Conservation (phyloP, 53 echinoderm and acorn worm genomes). For the Hippasteria phrygiana region DNA sequence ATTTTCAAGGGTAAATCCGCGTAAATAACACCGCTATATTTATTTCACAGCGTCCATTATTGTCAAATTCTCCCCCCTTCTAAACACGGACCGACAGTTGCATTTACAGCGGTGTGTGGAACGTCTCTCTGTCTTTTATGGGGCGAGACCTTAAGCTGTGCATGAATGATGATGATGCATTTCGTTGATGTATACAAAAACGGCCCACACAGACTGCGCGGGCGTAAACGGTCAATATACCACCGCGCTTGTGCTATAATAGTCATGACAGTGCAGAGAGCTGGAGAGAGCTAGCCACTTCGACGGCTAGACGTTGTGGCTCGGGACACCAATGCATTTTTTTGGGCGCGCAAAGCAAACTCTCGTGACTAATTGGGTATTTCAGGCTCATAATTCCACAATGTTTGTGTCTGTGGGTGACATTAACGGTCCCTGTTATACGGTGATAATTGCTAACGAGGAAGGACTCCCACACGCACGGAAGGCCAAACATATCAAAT, state of each 20-base stretch:
- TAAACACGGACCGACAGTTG: conserved; percentile 21
- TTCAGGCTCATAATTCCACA: conserved; percentile 47
- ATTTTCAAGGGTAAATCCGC: conserved; percentile 54
- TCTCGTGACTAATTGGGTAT: conserved; percentile 42
- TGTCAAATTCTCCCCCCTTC: conserved; percentile 6
- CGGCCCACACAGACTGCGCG: conserved; percentile 40
- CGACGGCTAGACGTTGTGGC: not conserved
- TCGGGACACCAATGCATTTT: not conserved
- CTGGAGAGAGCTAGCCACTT: not conserved
- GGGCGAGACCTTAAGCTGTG: not conserved
- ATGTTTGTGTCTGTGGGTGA: conserved; percentile 44
- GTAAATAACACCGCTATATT: conserved; percentile 57
- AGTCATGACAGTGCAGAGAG: not conserved
- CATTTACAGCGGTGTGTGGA: not conserved
- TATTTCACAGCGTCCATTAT: conserved; percentile 63
- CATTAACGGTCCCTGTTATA: conserved; percentile 27
- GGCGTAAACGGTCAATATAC: not conserved
- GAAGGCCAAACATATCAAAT: conserved; percentile 55
- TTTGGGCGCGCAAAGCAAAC: conserved; percentile 30
- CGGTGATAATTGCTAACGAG: conserved; percentile 41
- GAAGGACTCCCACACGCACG: not conserved
- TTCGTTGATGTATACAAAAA: conserved; percentile 41
- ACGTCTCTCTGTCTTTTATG: not conserved
- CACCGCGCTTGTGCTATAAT: not conserved
- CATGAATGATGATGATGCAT: conserved; percentile 59